Conservation (phyloP, 2,888 invertebrate species). For the Lycocerus yunnanus region DNA sequence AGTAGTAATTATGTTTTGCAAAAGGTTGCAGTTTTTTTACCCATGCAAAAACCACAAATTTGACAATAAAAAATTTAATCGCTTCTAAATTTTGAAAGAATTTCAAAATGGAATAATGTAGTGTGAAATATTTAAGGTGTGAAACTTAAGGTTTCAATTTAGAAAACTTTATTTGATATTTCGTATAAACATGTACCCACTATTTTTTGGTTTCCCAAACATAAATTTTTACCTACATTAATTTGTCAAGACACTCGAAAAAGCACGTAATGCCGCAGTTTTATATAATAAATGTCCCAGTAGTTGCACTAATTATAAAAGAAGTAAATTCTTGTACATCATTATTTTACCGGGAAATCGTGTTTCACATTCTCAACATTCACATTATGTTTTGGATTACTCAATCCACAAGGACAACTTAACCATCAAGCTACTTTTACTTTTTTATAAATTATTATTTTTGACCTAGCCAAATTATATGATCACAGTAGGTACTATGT, state of each 20-base stretch:
- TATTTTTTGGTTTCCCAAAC: neutral
- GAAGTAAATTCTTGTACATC: slow-evolving; percentile 6
- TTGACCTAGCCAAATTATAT: slow-evolving; percentile 2
- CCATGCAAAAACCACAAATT: neutral
- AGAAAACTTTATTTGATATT: too few species aligned
- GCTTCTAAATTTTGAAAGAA: neutral
- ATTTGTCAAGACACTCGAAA: neutral
- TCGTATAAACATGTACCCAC: too few species aligned
- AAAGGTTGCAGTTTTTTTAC: neutral
- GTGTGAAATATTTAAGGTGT: neutral
- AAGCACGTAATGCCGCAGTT: neutral
- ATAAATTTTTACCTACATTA: neutral
- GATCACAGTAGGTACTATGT: neutral
- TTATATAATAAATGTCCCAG: neutral
- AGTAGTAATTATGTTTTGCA: neutral
- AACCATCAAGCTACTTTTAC: slow-evolving; percentile 9
- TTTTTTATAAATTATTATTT: slow-evolving; percentile 7
- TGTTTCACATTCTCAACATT: slow-evolving; percentile 12
- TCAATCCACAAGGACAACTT: slow-evolving; percentile 17
- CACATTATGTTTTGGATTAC: slow-evolving; percentile 6
- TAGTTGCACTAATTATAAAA: neutral
- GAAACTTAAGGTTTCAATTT: neutral
- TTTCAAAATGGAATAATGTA: neutral
- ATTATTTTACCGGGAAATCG: slow-evolving; percentile 14
- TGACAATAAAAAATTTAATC: neutral